Evolutionary conservation across 2,888 invertebrate genomes (phyloP).

Genomic region (Congeria kusceri): DNA sequence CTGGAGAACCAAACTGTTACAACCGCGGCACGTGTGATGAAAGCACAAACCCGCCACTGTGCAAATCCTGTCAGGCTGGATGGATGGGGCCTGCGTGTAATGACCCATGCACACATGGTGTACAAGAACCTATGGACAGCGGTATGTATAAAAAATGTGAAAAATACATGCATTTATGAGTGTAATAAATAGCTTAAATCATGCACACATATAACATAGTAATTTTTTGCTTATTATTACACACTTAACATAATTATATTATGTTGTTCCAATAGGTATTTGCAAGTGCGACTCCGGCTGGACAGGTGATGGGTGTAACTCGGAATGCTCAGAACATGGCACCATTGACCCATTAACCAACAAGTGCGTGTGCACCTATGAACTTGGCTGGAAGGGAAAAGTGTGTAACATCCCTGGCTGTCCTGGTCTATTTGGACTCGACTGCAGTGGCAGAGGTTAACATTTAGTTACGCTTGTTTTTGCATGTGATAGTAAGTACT

Average conservation of each 20-base stretch:
- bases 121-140: conserved; percentile 67
- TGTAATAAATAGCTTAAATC: too few relatives aligned
- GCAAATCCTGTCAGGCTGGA: conserved; percentile 66
- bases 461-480: too few relatives aligned
- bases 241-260: too few relatives aligned
- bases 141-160: too few relatives aligned
- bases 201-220: too few relatives aligned
- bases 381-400: conserved; percentile 73
- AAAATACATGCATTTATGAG: too few relatives aligned
- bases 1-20: conserved; percentile 71
- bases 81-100: conserved; percentile 78
- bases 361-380: conserved; percentile 72
- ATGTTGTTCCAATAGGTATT: background rate
- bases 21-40: conserved; percentile 68
- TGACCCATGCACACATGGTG: conserved; percentile 76
- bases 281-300: conserved; percentile 76
- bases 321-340: conserved; percentile 77
- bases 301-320: conserved; percentile 76
- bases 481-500: too few relatives aligned
- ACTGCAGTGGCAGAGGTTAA: conserved; percentile 80
- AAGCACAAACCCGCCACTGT: conserved; percentile 67
- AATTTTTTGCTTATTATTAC: too few relatives aligned
- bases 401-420: conserved; percentile 78
- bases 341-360: conserved; percentile 49
- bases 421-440: conserved; percentile 71